A percentile compares a stretch with the other conserved stretches of the same genome.
Conservation (phyloP, 1,140 invertebrate genomes). For the Drosophila biarmipes region DNA sequence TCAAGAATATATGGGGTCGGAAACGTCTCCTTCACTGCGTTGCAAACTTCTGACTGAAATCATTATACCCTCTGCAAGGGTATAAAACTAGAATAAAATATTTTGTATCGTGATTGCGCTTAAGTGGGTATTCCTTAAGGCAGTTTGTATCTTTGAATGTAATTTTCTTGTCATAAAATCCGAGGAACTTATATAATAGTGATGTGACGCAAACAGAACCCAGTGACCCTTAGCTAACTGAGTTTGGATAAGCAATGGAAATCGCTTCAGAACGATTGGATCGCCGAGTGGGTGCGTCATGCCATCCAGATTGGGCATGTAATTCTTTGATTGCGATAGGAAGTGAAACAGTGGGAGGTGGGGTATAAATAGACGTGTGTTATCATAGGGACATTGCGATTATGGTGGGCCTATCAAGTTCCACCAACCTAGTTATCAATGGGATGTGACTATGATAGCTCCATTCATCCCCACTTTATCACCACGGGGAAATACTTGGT, state of each 20-base stretch:
- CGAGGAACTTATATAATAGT: too few species aligned
- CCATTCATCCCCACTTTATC: conserved; percentile 36
- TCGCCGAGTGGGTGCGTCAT: neutral
- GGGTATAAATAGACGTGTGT: too few species aligned
- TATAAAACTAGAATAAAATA: too few species aligned
- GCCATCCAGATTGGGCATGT: neutral
- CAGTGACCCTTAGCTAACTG: conserved; percentile 2
- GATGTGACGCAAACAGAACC: neutral
- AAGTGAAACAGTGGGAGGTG: neutral
- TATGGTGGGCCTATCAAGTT: neutral
- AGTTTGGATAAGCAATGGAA: conserved; percentile 1
- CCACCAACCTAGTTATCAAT: conserved; percentile 28
- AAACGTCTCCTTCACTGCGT: too few species aligned
- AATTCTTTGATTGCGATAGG: neutral
- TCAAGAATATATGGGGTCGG: too few species aligned
- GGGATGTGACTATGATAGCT: conserved; percentile 24
- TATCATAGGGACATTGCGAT: neutral
- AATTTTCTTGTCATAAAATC: too few species aligned
- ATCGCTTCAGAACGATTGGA: neutral
- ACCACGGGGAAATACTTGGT: conserved; percentile 14
- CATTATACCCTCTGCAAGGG: too few species aligned
- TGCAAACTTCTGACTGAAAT: too few species aligned
- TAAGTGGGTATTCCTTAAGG: too few species aligned
- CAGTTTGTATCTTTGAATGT: too few species aligned
- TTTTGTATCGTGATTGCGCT: too few species aligned